phyloP scores from a whole-genome alignment of 2,113 vertebrate species.

The Nerophis lumbriciformis region DNA sequence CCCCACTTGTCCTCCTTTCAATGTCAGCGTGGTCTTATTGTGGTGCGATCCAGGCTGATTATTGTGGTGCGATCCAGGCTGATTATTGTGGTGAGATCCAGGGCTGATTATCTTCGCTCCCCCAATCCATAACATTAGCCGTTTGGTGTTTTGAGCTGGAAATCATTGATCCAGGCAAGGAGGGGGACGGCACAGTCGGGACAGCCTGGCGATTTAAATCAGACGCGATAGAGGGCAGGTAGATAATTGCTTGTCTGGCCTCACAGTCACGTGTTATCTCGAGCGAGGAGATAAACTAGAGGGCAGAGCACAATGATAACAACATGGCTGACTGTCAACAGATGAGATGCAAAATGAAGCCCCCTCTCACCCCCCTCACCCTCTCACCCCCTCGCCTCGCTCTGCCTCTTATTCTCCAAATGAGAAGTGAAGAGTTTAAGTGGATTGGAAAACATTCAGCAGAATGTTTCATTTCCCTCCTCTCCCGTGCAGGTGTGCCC shows the following conservation, averaged over 20 bases:
- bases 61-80: too few species aligned
- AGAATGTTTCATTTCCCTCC: conserved; percentile 40
- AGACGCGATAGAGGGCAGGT: conserved; percentile 75
- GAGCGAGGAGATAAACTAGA: conserved; percentile 70
- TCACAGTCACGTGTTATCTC: conserved; percentile 66
- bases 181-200: conserved; percentile 60
- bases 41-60: not conserved
- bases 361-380: conserved; percentile 13
- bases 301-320: conserved; percentile 65
- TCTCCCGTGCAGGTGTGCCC: conserved; percentile 17
- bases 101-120: conserved; percentile 49
- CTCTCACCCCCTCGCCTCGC: conserved; percentile 36
- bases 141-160: conserved; percentile 57
- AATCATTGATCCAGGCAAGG: conserved; percentile 65
- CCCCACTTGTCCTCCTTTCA: conserved; percentile 27
- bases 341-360: conserved; percentile 65
- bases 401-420: conserved; percentile 50
- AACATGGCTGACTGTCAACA: conserved; percentile 72
- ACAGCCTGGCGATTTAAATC: conserved; percentile 75
- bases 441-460: conserved; percentile 61
- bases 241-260: conserved; percentile 76
- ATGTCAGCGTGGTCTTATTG: conserved; percentile 42
- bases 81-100: conserved; percentile 8
- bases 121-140: conserved; percentile 53
- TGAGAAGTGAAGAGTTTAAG: conserved; percentile 61